Base-by-base conservation (phyloP, 2,797 vertebrate genomes). In the Peromyscus aztecus region DNA sequence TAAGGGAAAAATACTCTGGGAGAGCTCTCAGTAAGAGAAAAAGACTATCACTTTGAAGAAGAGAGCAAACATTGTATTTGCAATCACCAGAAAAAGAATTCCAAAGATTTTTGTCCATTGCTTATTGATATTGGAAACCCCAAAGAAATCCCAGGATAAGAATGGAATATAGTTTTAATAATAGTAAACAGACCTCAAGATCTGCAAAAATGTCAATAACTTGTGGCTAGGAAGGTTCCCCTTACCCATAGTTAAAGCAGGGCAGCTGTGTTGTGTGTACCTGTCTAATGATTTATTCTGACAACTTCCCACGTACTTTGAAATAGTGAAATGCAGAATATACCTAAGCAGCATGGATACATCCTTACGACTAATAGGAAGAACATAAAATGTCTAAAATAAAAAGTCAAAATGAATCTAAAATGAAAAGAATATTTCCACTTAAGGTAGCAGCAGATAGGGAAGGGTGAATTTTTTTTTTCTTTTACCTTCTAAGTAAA, bases 401-500 rank as follows among this genome's bases (percentile, higher is more conserved):
- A 43, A 16, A 59, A 27, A 40, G 37, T 75, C 23, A 40, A 40
- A 75, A 71, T 71, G n/a, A 71, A 8, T 3, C 12, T 31, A 52
- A 81, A n/a, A 69, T 14, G n/a, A 11, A 76, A 71, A 77, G 59
- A 59, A 23, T 73, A 76, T 75, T 49, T 13, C 49, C 12, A 29
- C 3, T 17, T 40, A 81, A 69, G 0, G 14, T 4, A 9, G 40
- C 17, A 61, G 7, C 1, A 52, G 1, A 7, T 0, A 81, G 5
- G 16, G 0, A 31, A 6, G 1, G 0, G 3, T 2, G 2, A 23
- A 17, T 43, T 34, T 59, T 19, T 67, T n/a, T 2, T 11, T 69
- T 46, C 63, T 31, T 34, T 91, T 34, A 6, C 29, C 8, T 55
- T 84, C 24, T 65, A 91, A 73, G 6, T 2, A 63, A 43, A 4